Evolutionary conservation across 2,113 vertebrate species (phyloP).

Genomic region (Caranx melampygus): DNA sequence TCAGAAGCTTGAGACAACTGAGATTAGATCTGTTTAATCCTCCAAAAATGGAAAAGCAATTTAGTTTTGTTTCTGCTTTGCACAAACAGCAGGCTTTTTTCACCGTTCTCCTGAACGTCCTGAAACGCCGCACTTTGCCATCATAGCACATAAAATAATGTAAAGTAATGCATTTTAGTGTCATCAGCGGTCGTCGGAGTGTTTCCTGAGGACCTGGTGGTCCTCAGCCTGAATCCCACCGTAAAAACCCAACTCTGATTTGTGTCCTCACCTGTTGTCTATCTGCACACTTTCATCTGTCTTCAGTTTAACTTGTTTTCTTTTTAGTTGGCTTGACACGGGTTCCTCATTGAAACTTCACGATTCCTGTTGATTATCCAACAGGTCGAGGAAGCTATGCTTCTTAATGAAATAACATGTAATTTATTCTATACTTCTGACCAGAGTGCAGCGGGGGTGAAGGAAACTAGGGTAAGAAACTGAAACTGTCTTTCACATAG

Average conservation of each 20-base stretch:
- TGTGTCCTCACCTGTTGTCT: slow-evolving; percentile 66
- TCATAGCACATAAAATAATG: no score
- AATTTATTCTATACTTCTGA: slow-evolving; percentile 89
- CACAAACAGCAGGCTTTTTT: no score
- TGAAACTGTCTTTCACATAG: not conserved
- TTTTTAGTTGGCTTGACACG: slow-evolving; percentile 82
- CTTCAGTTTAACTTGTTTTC: slow-evolving; percentile 82
- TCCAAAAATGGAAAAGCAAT: no score
- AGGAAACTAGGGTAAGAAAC: slow-evolving; percentile 83
- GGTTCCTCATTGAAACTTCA: slow-evolving; percentile 85
- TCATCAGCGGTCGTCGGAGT: not conserved
- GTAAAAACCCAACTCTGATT: slow-evolving; percentile 71
- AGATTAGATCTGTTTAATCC: no score
- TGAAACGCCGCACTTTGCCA: no score
- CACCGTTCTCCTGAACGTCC: no score
- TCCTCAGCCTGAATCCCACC: slow-evolving; percentile 49
- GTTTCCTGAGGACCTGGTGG: slow-evolving; percentile 16
- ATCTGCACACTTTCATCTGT: slow-evolving; percentile 75
- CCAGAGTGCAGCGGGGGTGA: slow-evolving; percentile 87
- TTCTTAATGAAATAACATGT: slow-evolving; percentile 89
- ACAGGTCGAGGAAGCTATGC: slow-evolving; percentile 88
- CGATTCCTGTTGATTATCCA: slow-evolving; percentile 87
- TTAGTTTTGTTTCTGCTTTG: no score
- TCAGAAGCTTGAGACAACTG: no score
- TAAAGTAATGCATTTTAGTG: no score